Evolutionary conservation across 2,113 vertebrate species (phyloP).

Genomic region (Mesocricetus auratus): DNA sequence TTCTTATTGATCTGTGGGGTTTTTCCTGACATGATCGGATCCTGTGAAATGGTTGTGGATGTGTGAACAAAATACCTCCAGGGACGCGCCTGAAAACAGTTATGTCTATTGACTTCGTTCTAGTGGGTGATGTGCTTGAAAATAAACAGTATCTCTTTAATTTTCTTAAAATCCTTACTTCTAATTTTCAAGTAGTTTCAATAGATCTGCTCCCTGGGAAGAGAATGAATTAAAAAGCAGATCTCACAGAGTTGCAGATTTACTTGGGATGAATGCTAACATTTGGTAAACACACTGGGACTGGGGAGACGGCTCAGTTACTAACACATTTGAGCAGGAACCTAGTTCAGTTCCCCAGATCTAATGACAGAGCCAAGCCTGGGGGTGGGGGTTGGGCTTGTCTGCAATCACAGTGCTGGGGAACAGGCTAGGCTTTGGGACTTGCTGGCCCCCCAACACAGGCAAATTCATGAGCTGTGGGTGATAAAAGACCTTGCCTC

Average conservation of each 20-base stretch:
- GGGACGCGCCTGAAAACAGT: not conserved
- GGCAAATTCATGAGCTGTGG: not conserved
- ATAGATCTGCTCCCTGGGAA: not conserved
- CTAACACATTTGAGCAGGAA: not conserved
- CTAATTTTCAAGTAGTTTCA: constrained; percentile 45
- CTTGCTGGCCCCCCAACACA: not conserved
- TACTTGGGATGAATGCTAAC: constrained; percentile 20
- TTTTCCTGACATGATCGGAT: constrained; percentile 2
- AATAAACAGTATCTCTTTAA: constrained; percentile 44
- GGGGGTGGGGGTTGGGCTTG: too few relatives aligned
- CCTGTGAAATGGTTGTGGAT: not conserved
- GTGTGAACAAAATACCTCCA: not conserved
- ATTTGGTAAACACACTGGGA: constrained; percentile 25
- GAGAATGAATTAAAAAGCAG: constrained; percentile 28
- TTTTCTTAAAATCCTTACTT: not conserved
- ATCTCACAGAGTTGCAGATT: constrained; percentile 31
- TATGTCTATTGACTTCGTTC: constrained; percentile 13
- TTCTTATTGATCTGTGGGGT: constrained; percentile 12
- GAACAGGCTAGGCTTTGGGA: not conserved
- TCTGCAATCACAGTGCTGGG: not conserved
- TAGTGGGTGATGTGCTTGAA: constrained; percentile 28
- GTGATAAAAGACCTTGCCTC: not conserved
- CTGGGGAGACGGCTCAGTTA: not conserved
- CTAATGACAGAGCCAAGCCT: not conserved
- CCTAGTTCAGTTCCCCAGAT: not conserved